Evolutionary conservation across 2,113 vertebrate species (phyloP).

Genomic region (Tyto alba): DNA sequence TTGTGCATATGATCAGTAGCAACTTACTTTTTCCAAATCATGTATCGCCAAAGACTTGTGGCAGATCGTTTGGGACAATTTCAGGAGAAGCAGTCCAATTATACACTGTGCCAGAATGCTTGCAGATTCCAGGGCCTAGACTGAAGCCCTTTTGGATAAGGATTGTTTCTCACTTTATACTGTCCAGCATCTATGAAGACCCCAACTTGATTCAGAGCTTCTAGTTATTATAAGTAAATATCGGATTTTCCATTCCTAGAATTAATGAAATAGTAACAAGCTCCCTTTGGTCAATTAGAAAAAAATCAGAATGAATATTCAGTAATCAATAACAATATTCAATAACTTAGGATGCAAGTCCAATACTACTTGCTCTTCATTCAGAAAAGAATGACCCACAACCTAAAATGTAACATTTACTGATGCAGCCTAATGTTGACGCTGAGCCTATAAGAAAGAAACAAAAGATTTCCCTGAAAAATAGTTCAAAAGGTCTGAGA

Average conservation of each 20-base stretch:
- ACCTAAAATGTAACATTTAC: background rate
- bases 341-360: background rate
- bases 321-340: too few relatives aligned
- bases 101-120: background rate
- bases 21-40: background rate
- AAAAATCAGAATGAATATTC: background rate
- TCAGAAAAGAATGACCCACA: background rate
- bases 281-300: background rate
- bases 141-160: background rate
- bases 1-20: background rate
- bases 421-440: background rate
- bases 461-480: background rate
- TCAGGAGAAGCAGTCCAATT: background rate
- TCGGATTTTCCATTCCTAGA: background rate
- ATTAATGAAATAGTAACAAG: background rate
- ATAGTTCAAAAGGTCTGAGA: background rate
- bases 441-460: background rate
- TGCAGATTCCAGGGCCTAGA: background rate
- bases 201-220: background rate
- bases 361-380: background rate
- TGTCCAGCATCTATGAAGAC: background rate
- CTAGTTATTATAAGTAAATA: background rate
- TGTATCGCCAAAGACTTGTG: background rate
- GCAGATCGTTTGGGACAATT: background rate
- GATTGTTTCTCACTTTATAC: background rate